Conservation (phyloP, 2,888 invertebrate genomes). For the Eudemis profundana region DNA sequence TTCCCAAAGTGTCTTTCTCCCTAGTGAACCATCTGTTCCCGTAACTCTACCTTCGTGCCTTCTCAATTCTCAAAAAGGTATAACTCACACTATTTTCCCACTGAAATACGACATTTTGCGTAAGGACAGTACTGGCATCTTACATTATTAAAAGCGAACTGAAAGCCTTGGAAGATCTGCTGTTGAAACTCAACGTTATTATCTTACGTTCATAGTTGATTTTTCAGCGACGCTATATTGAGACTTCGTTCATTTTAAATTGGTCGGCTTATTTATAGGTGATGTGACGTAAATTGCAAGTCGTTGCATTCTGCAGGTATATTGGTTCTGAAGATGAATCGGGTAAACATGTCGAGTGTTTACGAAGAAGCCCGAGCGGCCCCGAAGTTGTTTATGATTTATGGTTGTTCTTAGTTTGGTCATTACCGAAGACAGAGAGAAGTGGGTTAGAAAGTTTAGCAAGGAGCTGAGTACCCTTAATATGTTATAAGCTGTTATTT, state of each 20-base stretch:
- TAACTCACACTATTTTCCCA: neutral
- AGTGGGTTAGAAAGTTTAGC: conserved; percentile 9
- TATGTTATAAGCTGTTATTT: neutral
- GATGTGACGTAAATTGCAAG: conserved; percentile 58
- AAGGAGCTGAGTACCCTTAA: neutral
- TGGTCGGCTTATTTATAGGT: conserved; percentile 58
- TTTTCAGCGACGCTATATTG: neutral
- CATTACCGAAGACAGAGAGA: conserved; percentile 5
- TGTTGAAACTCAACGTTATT: conserved; percentile 9
- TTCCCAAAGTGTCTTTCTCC: conserved; percentile 33
- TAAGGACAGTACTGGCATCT: conserved; percentile 3
- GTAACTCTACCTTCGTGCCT: conserved; percentile 4
- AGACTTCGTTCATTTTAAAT: conserved; percentile 2
- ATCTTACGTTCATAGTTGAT: neutral
- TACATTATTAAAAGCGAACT: conserved; percentile 24
- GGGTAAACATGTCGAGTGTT: conserved; percentile 37
- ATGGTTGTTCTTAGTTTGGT: conserved; percentile 14
- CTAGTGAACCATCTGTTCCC: conserved; percentile 27
- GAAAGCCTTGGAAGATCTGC: neutral
- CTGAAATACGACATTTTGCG: neutral
- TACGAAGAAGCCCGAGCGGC: conserved; percentile 18
- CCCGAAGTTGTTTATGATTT: conserved; percentile 19
- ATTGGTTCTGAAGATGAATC: conserved; percentile 29
- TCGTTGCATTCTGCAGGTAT: conserved; percentile 42
- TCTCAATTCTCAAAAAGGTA: neutral